Conservation (phyloP, 2,888 invertebrate species). For the Tuberolachnus salignus region DNA sequence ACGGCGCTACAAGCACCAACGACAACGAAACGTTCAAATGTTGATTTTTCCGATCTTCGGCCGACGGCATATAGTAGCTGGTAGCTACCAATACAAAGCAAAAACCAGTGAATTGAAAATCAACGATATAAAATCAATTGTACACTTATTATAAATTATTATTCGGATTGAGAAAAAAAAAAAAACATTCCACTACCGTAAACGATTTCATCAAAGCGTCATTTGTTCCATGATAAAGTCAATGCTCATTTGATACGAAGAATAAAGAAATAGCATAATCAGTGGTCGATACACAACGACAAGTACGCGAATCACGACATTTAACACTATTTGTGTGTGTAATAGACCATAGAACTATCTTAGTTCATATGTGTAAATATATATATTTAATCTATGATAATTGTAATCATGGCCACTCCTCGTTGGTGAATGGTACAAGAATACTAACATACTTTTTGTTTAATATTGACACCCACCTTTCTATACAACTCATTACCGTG, state of each 20-base stretch:
- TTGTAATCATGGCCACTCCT: too few species aligned
- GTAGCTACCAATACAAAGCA: neutral
- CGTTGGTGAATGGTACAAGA: too few species aligned
- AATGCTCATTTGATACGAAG: too few species aligned
- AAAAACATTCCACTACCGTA: neutral
- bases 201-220: slow-evolving; percentile 45
- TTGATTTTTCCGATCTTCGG: neutral
- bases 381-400: too few species aligned
- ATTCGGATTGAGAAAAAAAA: neutral
- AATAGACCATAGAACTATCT: too few species aligned
- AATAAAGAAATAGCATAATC: too few species aligned
- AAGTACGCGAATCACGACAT: slow-evolving; percentile 26
- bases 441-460: too few species aligned
- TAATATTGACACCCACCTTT: too few species aligned
- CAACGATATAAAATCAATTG: neutral
- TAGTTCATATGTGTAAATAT: too few species aligned
- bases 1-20: neutral
- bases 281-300: neutral
- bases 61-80: neutral
- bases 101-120: neutral
- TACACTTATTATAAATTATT: too few species aligned
- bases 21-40: neutral
- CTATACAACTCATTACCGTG: too few species aligned
- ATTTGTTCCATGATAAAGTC: slow-evolving; percentile 17
- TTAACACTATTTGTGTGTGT: neutral